Base-by-base conservation (phyloP, 2,797 vertebrate genomes). In the Enteromius treurensis region DNA sequence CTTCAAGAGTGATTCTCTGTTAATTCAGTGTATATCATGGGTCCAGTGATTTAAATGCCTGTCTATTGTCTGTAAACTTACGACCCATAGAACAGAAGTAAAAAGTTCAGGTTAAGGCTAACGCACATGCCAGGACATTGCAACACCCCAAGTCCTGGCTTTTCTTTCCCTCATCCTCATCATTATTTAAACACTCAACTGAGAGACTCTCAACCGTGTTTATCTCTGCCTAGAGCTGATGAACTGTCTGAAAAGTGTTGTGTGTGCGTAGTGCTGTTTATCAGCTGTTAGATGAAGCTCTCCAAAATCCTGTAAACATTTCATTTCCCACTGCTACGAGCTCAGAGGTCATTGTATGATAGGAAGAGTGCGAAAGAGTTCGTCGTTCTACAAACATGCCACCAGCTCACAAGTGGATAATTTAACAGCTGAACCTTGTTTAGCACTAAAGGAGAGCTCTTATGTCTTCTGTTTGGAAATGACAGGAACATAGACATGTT, bases 371-470 rank as follows among this genome's bases (percentile, higher is more conserved):
- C 19, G 23, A 13, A 40, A 78, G 75, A 83, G 53, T 78, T 71
- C 14, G 40, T 71, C 37, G 53, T 70, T 83, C 42, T 68, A 83
- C 75, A 77, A 83, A 78, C 75, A 70, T 23, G 37, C 81, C 53
- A 70, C 65, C 81, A 32, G 65, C 40, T 68, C 75, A 83, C 49
- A 83, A 83, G 81, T 82, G 73, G 81, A 82, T 82, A n/a, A 83
- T 83, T 78, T 77, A 78, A 45, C 81, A 83, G 81, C 74, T 77
- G 75, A 78, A 70, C 40, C 74, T 53, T 70, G 75, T 70, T 70
- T 53, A 60, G 55, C 29, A 32, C 40, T 45, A 42, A 45, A 65
- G 26, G 42, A 65, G 49, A 71, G 77, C 68, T 76, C 64, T 79
- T 79, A 80, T 70, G 79, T 70, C 23, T 83, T 69, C 81, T 70